A percentile compares a stretch with the other conserved stretches of the same genome.
These are phyloP conservation scores for Microcebus tavaratra DNA, from an alignment of 2,113 vertebrate genomes.

Conservation along the genomic window DNA sequence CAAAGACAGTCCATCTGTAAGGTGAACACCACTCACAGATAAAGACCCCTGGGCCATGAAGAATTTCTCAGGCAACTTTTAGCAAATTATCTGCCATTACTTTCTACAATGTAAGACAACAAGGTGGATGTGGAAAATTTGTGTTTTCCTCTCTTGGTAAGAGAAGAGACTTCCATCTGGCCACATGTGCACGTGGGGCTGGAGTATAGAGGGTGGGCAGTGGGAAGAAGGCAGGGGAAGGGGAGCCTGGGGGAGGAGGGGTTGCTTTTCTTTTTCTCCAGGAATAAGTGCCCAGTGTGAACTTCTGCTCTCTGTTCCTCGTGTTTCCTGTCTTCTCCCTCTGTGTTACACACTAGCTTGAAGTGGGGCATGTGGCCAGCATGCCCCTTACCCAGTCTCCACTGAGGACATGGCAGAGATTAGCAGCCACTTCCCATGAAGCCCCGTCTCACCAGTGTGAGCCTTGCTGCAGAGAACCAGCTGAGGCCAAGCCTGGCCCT, in stretches of 20 bases:
- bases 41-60: not conserved
- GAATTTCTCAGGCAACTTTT: not conserved
- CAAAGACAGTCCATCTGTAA: not conserved
- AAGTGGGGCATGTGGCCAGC: not conserved
- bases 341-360: not conserved
- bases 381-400: not conserved
- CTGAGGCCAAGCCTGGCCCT: too few relatives aligned
- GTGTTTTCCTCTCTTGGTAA: not conserved
- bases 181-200: accelerated
- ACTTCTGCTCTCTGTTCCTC: not conserved
- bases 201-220: accelerated
- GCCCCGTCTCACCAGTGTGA: accelerated
- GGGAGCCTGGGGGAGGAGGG: not conserved
- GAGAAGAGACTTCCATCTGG: not conserved
- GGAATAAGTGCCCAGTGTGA: not conserved
- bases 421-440: not conserved
- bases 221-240: accelerated
- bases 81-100: not conserved
- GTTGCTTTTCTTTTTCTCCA: not conserved
- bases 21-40: not conserved
- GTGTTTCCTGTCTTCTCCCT: not conserved
- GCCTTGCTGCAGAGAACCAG: too few relatives aligned
- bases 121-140: not conserved
- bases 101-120: not conserved
- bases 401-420: not conserved